Percentiles rank a stretch among this genome's conserved stretches.
These are phyloP conservation scores for Eupithecia pulchellata DNA, from an alignment of 2,888 invertebrate species.

Conservation along the genomic window DNA sequence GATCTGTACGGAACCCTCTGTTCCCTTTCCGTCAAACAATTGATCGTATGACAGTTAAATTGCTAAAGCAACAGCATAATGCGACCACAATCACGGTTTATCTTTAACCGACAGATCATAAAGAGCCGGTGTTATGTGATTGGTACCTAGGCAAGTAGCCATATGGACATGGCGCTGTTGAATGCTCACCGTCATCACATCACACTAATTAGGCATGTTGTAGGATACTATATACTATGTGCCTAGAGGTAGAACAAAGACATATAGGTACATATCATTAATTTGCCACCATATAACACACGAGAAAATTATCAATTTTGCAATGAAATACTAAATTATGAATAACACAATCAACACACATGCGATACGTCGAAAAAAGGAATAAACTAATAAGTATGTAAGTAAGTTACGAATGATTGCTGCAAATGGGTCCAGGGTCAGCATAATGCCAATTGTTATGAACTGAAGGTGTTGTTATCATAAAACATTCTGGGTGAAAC, in stretches of 20 bases:
- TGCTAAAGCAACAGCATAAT: constrained; percentile 5
- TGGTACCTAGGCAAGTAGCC: not conserved
- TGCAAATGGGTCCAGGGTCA: too few species aligned
- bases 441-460: too few species aligned
- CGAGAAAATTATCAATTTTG: too few species aligned
- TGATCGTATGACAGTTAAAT: constrained; percentile 16
- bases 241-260: too few species aligned
- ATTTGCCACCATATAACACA: too few species aligned
- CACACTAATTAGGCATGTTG: not conserved
- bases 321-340: too few species aligned
- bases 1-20: constrained; percentile 18
- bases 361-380: too few species aligned
- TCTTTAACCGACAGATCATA: constrained; percentile 5
- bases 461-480: too few species aligned
- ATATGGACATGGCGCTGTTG: not conserved
- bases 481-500: not conserved
- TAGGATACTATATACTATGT: constrained; percentile 3
- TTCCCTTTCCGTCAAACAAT: constrained; percentile 27
- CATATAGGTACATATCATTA: too few species aligned
- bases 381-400: too few species aligned
- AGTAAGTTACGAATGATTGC: too few species aligned
- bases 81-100: not conserved
- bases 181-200: not conserved
- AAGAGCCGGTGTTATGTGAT: not conserved
- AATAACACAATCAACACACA: too few species aligned